These are phyloP conservation scores for Sebastes itinus DNA, from an alignment of 2,797 vertebrate species.

Conservation along the genomic window DNA sequence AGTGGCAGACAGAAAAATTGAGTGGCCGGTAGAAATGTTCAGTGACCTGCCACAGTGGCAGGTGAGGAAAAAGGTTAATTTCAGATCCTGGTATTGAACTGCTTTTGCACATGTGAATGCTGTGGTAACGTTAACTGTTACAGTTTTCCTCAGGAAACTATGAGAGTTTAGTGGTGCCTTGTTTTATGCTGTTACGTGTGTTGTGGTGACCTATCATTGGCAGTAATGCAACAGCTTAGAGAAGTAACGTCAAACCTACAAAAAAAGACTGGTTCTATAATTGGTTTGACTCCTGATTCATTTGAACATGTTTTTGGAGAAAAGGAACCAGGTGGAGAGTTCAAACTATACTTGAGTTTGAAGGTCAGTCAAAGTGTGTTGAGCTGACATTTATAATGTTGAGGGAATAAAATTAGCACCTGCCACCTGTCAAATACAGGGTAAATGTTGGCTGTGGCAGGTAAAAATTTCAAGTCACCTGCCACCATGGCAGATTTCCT, in stretches of 20 bases:
- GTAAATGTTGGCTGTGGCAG: too few relatives aligned
- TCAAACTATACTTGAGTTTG: not conserved
- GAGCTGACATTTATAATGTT: not conserved
- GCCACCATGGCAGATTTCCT: too few relatives aligned
- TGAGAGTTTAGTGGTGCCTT: not conserved
- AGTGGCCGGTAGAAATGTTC: too few relatives aligned
- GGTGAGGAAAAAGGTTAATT: too few relatives aligned
- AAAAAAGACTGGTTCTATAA: not conserved
- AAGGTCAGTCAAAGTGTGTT: not conserved
- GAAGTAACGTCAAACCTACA: not conserved
- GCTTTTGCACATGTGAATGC: not conserved
- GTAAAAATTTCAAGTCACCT: too few relatives aligned
- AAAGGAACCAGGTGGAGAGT: not conserved
- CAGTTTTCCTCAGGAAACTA: not conserved
- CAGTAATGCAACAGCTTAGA: not conserved
- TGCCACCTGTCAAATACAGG: too few relatives aligned
- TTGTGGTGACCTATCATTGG: not conserved
- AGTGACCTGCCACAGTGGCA: too few relatives aligned
- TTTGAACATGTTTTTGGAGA: not conserved
- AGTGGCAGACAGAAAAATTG: too few relatives aligned
- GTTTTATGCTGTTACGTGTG: not conserved
- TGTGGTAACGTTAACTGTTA: not conserved
- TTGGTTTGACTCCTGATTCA: not conserved
- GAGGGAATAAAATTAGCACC: too few relatives aligned
- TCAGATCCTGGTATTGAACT: too few relatives aligned